phyloP scores from a whole-genome alignment of 2,113 vertebrate species.

The Dicerorhinus sumatrensis region DNA sequence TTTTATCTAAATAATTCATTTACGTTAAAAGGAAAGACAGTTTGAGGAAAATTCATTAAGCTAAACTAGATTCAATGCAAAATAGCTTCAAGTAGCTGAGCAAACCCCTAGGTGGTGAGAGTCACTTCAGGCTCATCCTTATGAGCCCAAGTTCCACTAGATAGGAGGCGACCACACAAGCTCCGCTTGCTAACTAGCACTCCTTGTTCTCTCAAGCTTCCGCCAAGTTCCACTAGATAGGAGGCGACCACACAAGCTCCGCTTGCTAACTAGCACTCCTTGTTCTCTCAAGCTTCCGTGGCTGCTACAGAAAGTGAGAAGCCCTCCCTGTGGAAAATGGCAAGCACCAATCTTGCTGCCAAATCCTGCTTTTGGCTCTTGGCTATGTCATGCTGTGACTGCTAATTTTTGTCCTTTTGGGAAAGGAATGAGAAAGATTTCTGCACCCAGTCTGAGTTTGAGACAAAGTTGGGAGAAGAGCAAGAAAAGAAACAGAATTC shows the following conservation, averaged over 20 bases:
- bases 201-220: not conserved
- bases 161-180: not conserved
- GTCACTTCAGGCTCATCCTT: not conserved
- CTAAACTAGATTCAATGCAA: not conserved
- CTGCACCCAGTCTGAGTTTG: not conserved
- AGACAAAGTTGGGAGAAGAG: not conserved
- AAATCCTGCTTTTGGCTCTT: not conserved
- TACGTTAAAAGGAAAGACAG: not conserved
- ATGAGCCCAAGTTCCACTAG: not conserved
- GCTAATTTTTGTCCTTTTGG: not conserved
- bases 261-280: not conserved
- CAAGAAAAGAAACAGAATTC: not conserved
- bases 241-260: not conserved
- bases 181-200: not conserved
- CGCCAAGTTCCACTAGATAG: not conserved
- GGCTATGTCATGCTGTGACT: not conserved
- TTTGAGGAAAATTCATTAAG: not conserved
- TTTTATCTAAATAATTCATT: conserved; percentile 50
- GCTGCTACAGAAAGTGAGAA: not conserved
- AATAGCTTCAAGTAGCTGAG: not conserved
- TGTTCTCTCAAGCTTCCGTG: not conserved
- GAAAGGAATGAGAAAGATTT: not conserved
- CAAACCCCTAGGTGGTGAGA: not conserved
- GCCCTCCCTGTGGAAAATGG: not conserved
- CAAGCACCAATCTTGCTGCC: not conserved